Evolutionary conservation across 2,797 vertebrate species (phyloP).

Genomic region (Aulostomus chinensis): DNA sequence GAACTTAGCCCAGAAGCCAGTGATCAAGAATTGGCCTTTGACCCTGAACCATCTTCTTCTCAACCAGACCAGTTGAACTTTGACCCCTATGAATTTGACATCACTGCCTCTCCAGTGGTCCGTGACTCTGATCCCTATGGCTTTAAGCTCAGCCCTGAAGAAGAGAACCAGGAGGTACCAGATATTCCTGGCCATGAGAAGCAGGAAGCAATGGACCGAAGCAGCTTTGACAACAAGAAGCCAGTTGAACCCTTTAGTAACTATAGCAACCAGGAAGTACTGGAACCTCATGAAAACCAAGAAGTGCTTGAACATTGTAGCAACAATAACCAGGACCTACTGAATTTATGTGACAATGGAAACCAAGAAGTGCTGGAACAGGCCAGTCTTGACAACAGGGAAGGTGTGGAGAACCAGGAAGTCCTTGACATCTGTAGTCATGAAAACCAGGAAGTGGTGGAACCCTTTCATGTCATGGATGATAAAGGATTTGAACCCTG

Average conservation of each 20-base stretch:
- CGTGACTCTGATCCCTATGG: slow-evolving; percentile 67
- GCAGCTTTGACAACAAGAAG: slow-evolving; percentile 30
- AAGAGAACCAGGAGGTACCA: slow-evolving; percentile 65
- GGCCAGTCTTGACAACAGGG: slow-evolving; percentile 4
- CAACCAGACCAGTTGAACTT: slow-evolving; percentile 41
- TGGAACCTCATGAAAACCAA: slow-evolving; percentile 53
- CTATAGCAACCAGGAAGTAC: slow-evolving; percentile 46
- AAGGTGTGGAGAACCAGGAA: slow-evolving; percentile 38
- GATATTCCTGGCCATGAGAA: slow-evolving; percentile 34
- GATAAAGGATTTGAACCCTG: slow-evolving; percentile 21
- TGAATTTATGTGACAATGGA: slow-evolving; percentile 29
- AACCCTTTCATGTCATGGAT: slow-evolving; percentile 5
- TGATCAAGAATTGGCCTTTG: slow-evolving; percentile 53
- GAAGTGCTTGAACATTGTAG: slow-evolving; percentile 53
- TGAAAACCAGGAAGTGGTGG: slow-evolving; percentile 55
- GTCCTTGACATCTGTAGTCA: slow-evolving; percentile 31
- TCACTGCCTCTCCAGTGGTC: slow-evolving; percentile 37
- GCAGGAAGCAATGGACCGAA: slow-evolving; percentile 31
- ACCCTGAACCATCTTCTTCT: slow-evolving; percentile 39
- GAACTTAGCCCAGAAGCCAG: slow-evolving; percentile 53
- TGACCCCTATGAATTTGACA: slow-evolving; percentile 49
- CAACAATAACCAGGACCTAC: slow-evolving; percentile 27
- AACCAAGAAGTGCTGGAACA: slow-evolving; percentile 54
- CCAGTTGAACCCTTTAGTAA: slow-evolving; percentile 27
- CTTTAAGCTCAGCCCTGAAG: slow-evolving; percentile 72